phyloP scores from a whole-genome alignment of 2,113 vertebrate species.

The Datnioides undecimradiatus region DNA sequence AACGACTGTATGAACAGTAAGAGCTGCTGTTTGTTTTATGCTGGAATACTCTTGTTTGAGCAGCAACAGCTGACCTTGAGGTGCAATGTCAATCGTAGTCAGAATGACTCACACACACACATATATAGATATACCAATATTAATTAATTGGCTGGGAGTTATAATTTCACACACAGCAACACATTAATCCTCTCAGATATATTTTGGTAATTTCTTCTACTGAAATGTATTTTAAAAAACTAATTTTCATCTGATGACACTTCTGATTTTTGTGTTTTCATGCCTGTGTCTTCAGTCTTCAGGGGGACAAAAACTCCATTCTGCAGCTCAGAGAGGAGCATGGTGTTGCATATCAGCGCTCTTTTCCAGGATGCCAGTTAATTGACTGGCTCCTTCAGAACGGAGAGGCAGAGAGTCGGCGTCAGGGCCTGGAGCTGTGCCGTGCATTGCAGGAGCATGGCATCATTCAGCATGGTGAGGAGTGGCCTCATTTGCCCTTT shows the following conservation, averaged over 20 bases:
- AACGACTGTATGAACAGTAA: constrained; percentile 89
- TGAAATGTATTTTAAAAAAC: neutral
- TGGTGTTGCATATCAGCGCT: constrained; percentile 84
- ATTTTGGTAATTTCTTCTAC: neutral
- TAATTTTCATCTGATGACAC: neutral
- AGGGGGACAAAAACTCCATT: constrained; percentile 83
- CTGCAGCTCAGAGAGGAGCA: constrained; percentile 88
- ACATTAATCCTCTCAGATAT: neutral
- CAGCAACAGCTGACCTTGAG: neutral
- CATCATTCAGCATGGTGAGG: constrained; percentile 89
- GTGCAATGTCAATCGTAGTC: neutral
- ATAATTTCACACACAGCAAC: neutral
- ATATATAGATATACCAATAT: too few species aligned
- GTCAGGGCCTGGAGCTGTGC: constrained; percentile 86
- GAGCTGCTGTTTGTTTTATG: constrained; percentile 45
- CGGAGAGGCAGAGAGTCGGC: constrained; percentile 83
- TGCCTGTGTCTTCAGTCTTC: constrained; percentile 80
- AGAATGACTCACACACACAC: neutral
- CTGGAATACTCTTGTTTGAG: neutral
- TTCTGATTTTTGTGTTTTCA: constrained; percentile 8
- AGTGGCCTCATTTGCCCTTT: constrained; percentile 21
- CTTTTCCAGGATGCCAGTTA: constrained; percentile 87
- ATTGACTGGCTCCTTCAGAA: constrained; percentile 90
- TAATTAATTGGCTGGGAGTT: neutral
- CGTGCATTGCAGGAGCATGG: constrained; percentile 86